phyloP scores from a whole-genome alignment of 92 coral and sea anemone genomes.

The Montipora capitata region DNA sequence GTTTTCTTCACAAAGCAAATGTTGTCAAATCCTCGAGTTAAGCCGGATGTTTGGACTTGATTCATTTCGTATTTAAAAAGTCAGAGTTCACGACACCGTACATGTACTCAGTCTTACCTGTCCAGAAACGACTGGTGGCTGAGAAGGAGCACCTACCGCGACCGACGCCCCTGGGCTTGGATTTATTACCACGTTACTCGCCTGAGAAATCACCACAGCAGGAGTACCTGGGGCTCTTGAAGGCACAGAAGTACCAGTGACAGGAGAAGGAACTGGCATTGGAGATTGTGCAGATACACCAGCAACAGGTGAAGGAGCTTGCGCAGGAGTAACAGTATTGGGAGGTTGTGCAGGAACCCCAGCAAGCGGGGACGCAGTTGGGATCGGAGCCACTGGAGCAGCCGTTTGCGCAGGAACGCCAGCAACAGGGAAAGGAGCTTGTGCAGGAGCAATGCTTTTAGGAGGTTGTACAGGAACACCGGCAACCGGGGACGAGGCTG shows the following conservation, averaged over 20 bases:
- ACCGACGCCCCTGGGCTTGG: background rate
- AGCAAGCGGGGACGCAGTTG: conserved; percentile 21
- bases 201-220: conserved; percentile 15
- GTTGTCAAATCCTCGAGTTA: no score
- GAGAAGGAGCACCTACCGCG: background rate
- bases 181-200: background rate
- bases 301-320: background rate
- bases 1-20: no score
- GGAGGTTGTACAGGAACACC: no score
- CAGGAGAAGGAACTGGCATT: background rate
- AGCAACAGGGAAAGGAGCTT: no score
- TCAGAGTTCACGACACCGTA: no score
- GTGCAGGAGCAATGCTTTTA: no score
- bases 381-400: background rate
- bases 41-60: no score
- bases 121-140: background rate
- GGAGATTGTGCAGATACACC: background rate
- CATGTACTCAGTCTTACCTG: no score
- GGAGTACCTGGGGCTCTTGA: background rate
- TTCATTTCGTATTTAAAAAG: no score
- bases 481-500: conserved; percentile 15
- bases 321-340: background rate
- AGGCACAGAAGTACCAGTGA: background rate
- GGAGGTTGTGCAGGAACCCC: background rate
- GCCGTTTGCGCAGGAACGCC: background rate